Base-by-base conservation (phyloP, 1,140 invertebrate species). In the Myzus persicae region DNA sequence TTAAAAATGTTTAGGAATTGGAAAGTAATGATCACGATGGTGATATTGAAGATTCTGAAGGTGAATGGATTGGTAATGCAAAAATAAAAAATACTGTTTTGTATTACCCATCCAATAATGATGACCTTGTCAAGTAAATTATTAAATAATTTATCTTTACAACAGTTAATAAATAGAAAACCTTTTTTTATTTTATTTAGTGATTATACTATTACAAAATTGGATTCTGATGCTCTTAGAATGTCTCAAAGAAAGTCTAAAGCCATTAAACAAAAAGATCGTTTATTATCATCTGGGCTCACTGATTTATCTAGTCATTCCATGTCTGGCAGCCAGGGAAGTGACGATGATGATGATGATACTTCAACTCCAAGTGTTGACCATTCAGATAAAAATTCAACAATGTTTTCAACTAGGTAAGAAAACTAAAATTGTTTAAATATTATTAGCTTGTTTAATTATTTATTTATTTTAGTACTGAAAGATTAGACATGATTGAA, bases 161-260 rank as follows among this genome's bases (percentile, higher is more conserved):
- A 42, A 31, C 11, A n/a, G n/a, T 42, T 76, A 76, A 36, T 44
- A 36, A 0, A 59, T 38, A 40, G 18, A 85, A 84, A 14, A 84
- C 42, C 7, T 90, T 54, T 38, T 40, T 88, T 4, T 67, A 18
- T 67, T 42, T 40, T 59, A 46, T 91, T 24, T 51, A 93, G 91
- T 85, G 91, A 93, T 26, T 93, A 54, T 42, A 93, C 91, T 42
- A 85, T 93, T 48, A 93, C 81, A 46, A 85, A 85, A 1, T 93
- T 98, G 96, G 97, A 98, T 94, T 97, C 97, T 31, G 97, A 98
- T 93, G 97, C 98, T 94, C 95, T 98, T 91, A 95, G 97, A 36
- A 97, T 97, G 94, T 98, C 97, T 4, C 96, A 97, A 95, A 96
- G 97, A 48, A 96, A 97, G 97, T 95, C 48, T 87, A 85, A 93